A percentile compares a stretch with the other conserved stretches of the same genome.
These are phyloP conservation scores for Camponotus floridanus DNA, from an alignment of 1,140 invertebrate genomes.

Conservation along the genomic window DNA sequence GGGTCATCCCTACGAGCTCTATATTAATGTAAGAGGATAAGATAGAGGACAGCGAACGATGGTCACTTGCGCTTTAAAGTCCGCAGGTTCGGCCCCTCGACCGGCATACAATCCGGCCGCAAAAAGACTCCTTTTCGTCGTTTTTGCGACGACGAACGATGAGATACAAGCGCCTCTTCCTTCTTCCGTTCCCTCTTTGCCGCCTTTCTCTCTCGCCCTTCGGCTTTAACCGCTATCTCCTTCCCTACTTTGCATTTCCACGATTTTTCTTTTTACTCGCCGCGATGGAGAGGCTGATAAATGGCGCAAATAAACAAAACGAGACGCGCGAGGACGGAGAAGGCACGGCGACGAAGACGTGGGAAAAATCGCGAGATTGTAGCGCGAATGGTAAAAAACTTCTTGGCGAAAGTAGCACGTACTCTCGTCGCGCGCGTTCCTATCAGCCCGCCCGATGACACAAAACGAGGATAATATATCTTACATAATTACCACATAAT, in stretches of 20 bases:
- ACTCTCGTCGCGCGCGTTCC: background rate
- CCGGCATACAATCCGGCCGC: conserved; percentile 1
- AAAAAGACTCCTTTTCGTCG: conserved; percentile 58
- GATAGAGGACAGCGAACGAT: conserved; percentile 45
- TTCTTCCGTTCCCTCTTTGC: background rate
- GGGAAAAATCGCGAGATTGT: conserved; percentile 16
- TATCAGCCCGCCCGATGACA: conserved; percentile 1
- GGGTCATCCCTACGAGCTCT: conserved; percentile 23
- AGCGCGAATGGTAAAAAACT: conserved; percentile 19
- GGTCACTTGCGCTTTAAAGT: conserved; percentile 46
- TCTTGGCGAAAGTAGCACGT: background rate
- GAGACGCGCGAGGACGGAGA: conserved; percentile 23
- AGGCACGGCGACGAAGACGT: conserved; percentile 40
- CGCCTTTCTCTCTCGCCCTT: background rate
- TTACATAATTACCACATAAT: conserved; percentile 56
- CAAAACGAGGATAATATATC: conserved; percentile 50
- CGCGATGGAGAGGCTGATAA: conserved; percentile 67
- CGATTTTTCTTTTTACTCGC: conserved; percentile 49
- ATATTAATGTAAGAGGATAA: conserved; percentile 49
- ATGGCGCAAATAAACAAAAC: conserved; percentile 73
- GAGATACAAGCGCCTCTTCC: conserved; percentile 51
- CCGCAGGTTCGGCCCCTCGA: conserved; percentile 33
- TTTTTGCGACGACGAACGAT: conserved; percentile 64
- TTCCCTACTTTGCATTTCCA: conserved; percentile 39
- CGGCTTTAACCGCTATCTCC: conserved; percentile 10